These are phyloP conservation scores for Crocallis elinguaria DNA, from an alignment of 2,888 invertebrate genomes.

Conservation along the genomic window DNA sequence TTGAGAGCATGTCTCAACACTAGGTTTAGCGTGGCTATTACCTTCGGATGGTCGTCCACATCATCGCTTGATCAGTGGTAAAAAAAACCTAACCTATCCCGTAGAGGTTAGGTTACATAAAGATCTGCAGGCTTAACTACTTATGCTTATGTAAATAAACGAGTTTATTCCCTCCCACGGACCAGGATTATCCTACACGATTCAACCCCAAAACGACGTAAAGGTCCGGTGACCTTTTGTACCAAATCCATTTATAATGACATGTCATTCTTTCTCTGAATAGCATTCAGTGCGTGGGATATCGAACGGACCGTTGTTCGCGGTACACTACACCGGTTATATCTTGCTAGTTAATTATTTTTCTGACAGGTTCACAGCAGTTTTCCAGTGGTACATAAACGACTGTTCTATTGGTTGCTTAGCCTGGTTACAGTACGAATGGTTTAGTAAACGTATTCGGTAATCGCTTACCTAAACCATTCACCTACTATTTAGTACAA, in stretches of 20 bases:
- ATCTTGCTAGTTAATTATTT: conserved; percentile 11
- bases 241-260: conserved; percentile 31
- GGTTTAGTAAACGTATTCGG: too few relatives aligned
- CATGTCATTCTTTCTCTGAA: conserved; percentile 23
- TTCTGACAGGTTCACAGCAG: not conserved
- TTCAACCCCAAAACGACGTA: conserved; percentile 3
- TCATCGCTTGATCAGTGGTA: too few relatives aligned
- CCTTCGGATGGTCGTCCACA: too few relatives aligned
- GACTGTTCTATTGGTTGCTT: too few relatives aligned
- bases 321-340: not conserved
- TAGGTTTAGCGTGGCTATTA: too few relatives aligned
- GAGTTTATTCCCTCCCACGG: not conserved
- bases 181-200: conserved; percentile 1
- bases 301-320: conserved; percentile 23
- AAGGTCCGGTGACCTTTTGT: conserved; percentile 26
- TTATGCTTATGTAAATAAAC: not conserved
- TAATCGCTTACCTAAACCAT: too few relatives aligned
- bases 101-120: too few relatives aligned
- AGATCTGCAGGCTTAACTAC: too few relatives aligned
- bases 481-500: too few relatives aligned
- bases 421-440: too few relatives aligned
- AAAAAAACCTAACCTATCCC: too few relatives aligned
- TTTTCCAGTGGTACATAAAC: not conserved
- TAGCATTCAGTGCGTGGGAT: conserved; percentile 21
- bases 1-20: too few relatives aligned